Evolutionary conservation across 2,888 invertebrate species (phyloP).

Genomic region (Mechanitis messenoides): DNA sequence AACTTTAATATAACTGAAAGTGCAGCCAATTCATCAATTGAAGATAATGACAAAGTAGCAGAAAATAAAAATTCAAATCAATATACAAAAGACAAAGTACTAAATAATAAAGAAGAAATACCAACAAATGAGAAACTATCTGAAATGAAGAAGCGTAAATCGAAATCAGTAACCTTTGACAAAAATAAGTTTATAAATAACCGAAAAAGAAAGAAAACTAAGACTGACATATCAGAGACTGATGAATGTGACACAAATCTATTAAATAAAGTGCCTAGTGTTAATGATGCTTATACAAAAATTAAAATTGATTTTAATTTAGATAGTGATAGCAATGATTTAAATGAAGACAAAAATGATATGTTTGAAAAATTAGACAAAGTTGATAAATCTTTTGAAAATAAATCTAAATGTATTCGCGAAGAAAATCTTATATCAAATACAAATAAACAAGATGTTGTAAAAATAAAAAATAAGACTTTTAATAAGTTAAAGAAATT

Average conservation of each 20-base stretch:
- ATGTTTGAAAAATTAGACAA: neutral
- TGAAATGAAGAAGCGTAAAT: no score
- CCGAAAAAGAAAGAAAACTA: no score
- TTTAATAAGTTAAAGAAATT: conserved; percentile 56
- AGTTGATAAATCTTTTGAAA: neutral
- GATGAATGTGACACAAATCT: conserved; percentile 9
- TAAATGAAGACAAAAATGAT: conserved; percentile 27
- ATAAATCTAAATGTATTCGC: conserved; percentile 7
- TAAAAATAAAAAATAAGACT: conserved; percentile 30
- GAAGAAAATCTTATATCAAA: neutral
- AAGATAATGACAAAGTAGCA: no score
- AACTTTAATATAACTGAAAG: neutral
- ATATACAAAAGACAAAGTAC: no score
- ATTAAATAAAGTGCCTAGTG: conserved; percentile 65
- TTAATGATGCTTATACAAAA: conserved; percentile 61
- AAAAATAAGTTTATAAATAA: no score
- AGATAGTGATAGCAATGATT: conserved; percentile 23
- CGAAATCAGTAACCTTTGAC: no score
- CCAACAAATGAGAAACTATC: no score
- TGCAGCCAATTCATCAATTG: neutral
- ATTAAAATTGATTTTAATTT: conserved; percentile 53
- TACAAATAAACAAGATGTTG: conserved; percentile 15
- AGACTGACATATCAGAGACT: neutral
- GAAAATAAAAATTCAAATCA: no score
- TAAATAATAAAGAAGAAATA: no score